Percentiles rank a stretch among this genome's conserved stretches.
phyloP scores from a whole-genome alignment of 2,888 invertebrate species.

The Cylindroiulus punctatus region DNA sequence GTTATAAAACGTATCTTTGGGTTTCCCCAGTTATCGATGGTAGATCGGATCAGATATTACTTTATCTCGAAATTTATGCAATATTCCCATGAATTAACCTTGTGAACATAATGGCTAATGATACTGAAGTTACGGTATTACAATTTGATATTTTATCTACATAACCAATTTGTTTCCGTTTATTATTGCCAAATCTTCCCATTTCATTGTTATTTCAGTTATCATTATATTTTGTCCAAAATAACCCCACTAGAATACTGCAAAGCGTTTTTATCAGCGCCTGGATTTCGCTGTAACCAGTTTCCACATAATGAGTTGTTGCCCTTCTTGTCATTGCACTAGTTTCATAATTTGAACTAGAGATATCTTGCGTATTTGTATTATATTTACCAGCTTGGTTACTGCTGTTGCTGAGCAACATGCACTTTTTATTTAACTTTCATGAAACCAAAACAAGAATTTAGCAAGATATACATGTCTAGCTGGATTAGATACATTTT shows the following conservation, averaged over 20 bases:
- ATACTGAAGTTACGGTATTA: too few species aligned
- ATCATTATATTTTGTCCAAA: too few species aligned
- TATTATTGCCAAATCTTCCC: too few species aligned
- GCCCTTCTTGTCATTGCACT: not conserved
- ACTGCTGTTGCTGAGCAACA: not conserved
- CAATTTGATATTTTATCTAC: too few species aligned
- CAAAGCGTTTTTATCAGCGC: not conserved
- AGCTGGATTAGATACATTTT: slow-evolving; percentile 15
- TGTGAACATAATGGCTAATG: too few species aligned
- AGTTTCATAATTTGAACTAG: not conserved
- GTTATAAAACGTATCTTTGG: not conserved
- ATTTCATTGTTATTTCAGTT: too few species aligned
- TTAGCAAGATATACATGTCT: not conserved
- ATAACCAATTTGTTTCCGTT: too few species aligned
- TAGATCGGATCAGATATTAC: too few species aligned
- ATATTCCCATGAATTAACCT: too few species aligned
- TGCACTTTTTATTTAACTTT: not conserved
- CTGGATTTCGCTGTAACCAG: not conserved
- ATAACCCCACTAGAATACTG: too few species aligned
- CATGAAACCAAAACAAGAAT: not conserved
- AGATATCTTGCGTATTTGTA: not conserved
- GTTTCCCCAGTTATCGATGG: too few species aligned
- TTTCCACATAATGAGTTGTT: not conserved
- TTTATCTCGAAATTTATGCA: too few species aligned
- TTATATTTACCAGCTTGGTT: not conserved